A percentile compares a stretch with the other conserved stretches of the same genome.
Evolutionary conservation across 2,797 vertebrate genomes (phyloP).

Genomic region (Vespertilio murinus): DNA sequence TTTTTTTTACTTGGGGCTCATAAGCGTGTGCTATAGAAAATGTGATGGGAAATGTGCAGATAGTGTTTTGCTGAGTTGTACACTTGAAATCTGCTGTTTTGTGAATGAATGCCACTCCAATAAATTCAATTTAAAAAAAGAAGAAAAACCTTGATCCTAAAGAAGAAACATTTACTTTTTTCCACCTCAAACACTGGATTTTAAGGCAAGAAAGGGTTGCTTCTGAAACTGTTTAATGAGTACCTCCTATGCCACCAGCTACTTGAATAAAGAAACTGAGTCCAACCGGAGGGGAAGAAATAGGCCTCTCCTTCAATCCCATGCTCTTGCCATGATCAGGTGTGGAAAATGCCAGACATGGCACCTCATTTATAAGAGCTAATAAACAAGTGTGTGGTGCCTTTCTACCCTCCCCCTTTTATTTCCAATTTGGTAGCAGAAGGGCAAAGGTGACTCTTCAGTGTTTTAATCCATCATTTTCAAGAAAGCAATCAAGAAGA

Average conservation of each 20-base stretch:
- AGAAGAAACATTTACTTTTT: conserved; percentile 17
- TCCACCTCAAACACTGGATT: neutral
- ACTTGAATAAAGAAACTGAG: neutral
- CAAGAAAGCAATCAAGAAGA: neutral
- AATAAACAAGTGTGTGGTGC: neutral
- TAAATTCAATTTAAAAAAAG: too few species aligned
- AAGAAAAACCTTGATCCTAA: neutral
- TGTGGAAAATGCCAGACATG: neutral
- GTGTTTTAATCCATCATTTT: neutral
- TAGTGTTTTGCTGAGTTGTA: too few species aligned
- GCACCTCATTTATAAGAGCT: neutral
- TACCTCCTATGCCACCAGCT: neutral
- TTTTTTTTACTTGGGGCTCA: conserved; percentile 58
- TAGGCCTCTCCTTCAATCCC: neutral
- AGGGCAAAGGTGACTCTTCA: neutral
- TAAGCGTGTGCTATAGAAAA: conserved; percentile 42
- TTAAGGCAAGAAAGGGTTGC: neutral
- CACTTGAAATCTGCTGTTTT: too few species aligned
- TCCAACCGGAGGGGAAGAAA: neutral
- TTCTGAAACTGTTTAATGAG: neutral
- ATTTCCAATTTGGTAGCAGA: neutral
- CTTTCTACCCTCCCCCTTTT: too few species aligned
- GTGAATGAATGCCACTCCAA: too few species aligned
- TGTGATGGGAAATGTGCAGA: neutral
- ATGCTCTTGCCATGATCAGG: neutral